A percentile compares a stretch with the other conserved stretches of the same genome.
Conservation (phyloP, 2,113 vertebrate genomes). For the Cynoglossus semilaevis region DNA sequence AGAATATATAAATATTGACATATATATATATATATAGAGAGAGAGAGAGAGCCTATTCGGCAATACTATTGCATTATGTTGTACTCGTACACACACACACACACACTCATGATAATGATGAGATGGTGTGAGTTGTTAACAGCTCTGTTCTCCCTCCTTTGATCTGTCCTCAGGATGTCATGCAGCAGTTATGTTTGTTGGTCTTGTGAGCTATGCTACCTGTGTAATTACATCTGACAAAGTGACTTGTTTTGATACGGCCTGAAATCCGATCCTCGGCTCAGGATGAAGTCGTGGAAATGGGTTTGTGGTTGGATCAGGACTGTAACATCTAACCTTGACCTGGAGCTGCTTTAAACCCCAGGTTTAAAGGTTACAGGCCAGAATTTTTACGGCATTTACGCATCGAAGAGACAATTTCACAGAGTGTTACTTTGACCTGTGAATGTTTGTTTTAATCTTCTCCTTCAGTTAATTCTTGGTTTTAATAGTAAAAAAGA, state of each 20-base stretch:
- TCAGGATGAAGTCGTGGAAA: slow-evolving; percentile 54
- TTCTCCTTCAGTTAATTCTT: no score
- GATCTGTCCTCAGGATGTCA: slow-evolving; percentile 72
- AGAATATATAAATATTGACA: no score
- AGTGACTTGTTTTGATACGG: slow-evolving; percentile 78
- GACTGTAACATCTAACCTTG: slow-evolving; percentile 40
- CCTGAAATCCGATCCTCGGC: slow-evolving; percentile 67
- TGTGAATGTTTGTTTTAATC: no score
- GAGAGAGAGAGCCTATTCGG: no score
- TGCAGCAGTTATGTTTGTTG: slow-evolving; percentile 75
- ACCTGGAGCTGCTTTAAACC: neutral
- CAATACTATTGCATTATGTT: no score
- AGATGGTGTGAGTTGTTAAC: slow-evolving; percentile 24
- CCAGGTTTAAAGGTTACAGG: no score
- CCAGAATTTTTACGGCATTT: no score
- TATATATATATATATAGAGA: no score
- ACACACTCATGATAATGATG: neutral
- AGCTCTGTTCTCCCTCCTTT: slow-evolving; percentile 60
- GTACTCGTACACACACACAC: neutral
- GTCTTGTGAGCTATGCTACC: slow-evolving; percentile 68
- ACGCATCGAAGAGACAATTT: no score
- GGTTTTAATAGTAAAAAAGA: no score
- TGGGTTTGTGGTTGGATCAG: slow-evolving; percentile 40
- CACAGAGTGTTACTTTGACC: no score
- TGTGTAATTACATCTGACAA: slow-evolving; percentile 77